Conservation (phyloP, 2,113 vertebrate genomes). For the Tamias sibiricus region DNA sequence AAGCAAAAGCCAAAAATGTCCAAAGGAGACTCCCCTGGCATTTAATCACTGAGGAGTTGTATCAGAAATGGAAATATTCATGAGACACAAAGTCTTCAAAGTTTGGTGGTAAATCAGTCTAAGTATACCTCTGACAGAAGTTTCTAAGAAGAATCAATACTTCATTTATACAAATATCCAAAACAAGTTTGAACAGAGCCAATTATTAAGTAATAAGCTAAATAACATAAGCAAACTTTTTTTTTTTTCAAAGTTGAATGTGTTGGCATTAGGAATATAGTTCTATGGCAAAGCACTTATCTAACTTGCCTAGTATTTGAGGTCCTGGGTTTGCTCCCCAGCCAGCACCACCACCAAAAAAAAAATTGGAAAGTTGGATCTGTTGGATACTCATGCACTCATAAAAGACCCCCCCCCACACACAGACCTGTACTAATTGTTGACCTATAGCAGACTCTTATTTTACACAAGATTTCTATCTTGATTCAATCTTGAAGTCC, state of each 20-base stretch:
- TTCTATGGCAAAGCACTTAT: neutral
- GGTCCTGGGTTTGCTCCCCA: neutral
- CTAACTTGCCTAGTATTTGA: neutral
- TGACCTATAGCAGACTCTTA: neutral
- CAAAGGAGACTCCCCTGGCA: constrained; percentile 39
- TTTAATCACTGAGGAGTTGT: neutral
- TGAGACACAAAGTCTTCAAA: neutral
- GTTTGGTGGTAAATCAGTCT: neutral
- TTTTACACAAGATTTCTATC: neutral
- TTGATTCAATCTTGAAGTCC: neutral
- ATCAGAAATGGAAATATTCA: neutral
- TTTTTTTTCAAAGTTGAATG: neutral
- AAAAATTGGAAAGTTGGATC: neutral
- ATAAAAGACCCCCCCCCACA: neutral
- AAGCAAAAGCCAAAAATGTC: constrained; percentile 60
- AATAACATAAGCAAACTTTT: neutral
- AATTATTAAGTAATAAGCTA: constrained; percentile 13
- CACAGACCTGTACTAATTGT: neutral
- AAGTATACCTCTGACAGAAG: neutral
- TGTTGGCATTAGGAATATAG: neutral
- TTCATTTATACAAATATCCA: neutral
- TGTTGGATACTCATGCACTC: neutral
- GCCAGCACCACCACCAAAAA: neutral
- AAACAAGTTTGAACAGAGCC: neutral
- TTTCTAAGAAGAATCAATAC: constrained; percentile 29